Evolutionary conservation across 2,113 vertebrate species (phyloP).

Genomic region (Neolamprologus cancellatus): DNA sequence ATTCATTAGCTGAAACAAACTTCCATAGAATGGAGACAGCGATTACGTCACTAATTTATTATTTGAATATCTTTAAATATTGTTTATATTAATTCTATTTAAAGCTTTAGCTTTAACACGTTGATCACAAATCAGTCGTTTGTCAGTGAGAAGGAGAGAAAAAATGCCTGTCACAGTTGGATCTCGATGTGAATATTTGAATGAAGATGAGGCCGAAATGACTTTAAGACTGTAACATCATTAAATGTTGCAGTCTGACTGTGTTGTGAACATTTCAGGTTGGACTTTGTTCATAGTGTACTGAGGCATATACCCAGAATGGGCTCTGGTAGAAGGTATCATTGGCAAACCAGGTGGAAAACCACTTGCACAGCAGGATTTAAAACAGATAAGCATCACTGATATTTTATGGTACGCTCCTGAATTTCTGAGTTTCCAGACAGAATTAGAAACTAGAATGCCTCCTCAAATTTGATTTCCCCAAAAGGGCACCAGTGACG

Average conservation of each 20-base stretch:
- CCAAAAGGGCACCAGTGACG: fast-evolving
- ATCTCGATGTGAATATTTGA: background rate
- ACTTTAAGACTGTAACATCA: background rate
- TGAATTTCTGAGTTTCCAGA: background rate
- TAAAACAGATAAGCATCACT: background rate
- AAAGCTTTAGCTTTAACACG: background rate
- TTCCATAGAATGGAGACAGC: background rate
- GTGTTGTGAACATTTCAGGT: background rate
- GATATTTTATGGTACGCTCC: background rate
- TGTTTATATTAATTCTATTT: background rate
- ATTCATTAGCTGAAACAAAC: background rate
- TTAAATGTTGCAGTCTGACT: background rate
- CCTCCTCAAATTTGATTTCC: background rate
- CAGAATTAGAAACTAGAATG: background rate
- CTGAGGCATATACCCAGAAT: background rate
- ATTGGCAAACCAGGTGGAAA: background rate
- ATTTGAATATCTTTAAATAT: background rate
- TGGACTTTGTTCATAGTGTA: background rate
- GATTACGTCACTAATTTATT: background rate
- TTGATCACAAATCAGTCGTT: background rate
- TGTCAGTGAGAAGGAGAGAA: background rate
- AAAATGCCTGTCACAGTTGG: background rate
- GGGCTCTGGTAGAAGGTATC: background rate
- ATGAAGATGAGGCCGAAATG: background rate
- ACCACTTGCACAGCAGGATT: background rate